phyloP scores from a whole-genome alignment of 1,140 invertebrate genomes.

The Prorops nasuta region DNA sequence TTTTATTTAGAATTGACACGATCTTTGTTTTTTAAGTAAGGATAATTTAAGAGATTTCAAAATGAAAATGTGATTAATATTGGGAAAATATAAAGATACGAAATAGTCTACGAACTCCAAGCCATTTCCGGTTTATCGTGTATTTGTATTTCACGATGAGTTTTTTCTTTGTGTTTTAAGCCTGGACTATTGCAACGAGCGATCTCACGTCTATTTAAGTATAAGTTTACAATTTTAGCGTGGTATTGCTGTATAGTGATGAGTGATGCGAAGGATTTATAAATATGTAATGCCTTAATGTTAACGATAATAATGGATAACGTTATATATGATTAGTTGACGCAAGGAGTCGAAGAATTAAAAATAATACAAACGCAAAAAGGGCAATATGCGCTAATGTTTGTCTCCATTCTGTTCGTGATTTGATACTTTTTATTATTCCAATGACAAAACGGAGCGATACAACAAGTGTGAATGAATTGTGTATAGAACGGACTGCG shows the following conservation, averaged over 20 bases:
- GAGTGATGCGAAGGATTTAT: slow-evolving; percentile 43
- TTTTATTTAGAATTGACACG: no score
- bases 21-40: no score
- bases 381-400: slow-evolving; percentile 23
- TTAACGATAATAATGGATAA: slow-evolving; percentile 55
- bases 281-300: slow-evolving; percentile 57
- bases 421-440: slow-evolving; percentile 53
- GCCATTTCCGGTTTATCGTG: slow-evolving; percentile 13
- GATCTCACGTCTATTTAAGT: slow-evolving; percentile 54
- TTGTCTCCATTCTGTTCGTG: slow-evolving; percentile 51
- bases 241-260: slow-evolving; percentile 47
- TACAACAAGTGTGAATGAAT: slow-evolving; percentile 16
- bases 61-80: no score
- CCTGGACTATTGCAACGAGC: slow-evolving; percentile 53
- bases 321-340: slow-evolving; percentile 45
- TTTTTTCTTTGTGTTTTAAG: slow-evolving; percentile 29
- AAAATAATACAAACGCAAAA: slow-evolving; percentile 5
- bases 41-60: no score
- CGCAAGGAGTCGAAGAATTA: slow-evolving; percentile 1
- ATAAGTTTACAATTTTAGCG: slow-evolving; percentile 48
- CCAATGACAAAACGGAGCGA: slow-evolving; percentile 20
- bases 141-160: slow-evolving; percentile 14
- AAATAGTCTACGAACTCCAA: no score
- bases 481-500: slow-evolving; percentile 45
- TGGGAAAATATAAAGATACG: no score